Percentiles rank a stretch among this genome's conserved stretches.
Conservation (phyloP, 2,888 invertebrate genomes). For the Arctia plantaginis region DNA sequence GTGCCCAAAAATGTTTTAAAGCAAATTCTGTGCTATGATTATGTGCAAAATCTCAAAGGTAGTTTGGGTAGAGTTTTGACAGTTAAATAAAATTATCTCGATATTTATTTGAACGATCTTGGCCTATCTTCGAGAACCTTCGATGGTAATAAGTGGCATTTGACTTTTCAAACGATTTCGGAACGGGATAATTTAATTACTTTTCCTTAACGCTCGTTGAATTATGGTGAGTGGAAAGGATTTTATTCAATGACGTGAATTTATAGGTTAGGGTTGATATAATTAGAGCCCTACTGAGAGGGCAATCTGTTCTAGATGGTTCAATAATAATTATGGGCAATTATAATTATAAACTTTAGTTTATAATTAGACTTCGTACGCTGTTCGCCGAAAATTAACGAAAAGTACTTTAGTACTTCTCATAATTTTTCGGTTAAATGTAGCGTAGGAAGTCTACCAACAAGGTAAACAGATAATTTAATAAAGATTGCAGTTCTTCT, state of each 20-base stretch:
- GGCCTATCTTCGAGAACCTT: neutral
- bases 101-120: conserved; percentile 1
- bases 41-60: neutral
- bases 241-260: neutral
- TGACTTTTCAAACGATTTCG: conserved; percentile 30
- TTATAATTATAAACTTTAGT: neutral
- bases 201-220: conserved; percentile 18
- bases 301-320: neutral
- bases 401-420: no score
- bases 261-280: neutral
- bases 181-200: conserved; percentile 38
- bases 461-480: no score
- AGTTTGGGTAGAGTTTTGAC: neutral
- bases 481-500: no score
- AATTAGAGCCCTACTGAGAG: neutral
- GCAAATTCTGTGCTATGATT: neutral
- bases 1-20: neutral
- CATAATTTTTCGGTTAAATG: neutral
- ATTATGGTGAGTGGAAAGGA: conserved; percentile 24
- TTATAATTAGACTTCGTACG: no score
- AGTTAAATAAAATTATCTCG: neutral
- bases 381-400: no score
- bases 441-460: no score
- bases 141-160: conserved; percentile 25
- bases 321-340: neutral